These are phyloP conservation scores for Danio kyathit DNA, from an alignment of 2,797 vertebrate genomes.

Conservation along the genomic window DNA sequence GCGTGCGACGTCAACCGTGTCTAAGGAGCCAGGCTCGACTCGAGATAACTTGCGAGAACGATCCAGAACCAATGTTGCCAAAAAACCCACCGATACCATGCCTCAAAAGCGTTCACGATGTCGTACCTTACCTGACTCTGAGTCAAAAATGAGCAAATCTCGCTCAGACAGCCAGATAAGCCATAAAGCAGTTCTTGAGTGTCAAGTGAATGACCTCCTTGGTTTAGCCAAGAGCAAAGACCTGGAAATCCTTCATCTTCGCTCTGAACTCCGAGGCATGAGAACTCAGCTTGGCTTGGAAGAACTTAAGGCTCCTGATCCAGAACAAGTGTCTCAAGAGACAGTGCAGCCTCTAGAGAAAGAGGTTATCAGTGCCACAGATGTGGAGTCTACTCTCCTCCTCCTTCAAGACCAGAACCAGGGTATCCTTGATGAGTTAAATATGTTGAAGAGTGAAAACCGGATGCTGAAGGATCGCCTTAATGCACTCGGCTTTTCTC, in stretches of 20 bases:
- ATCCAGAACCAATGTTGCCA: slow-evolving; percentile 79
- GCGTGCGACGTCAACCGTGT: slow-evolving; percentile 77
- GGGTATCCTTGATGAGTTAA: slow-evolving; percentile 86
- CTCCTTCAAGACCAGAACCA: slow-evolving; percentile 87
- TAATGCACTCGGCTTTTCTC: slow-evolving; percentile 87
- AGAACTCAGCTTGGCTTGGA: slow-evolving; percentile 84
- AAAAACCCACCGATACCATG: slow-evolving; percentile 70
- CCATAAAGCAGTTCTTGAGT: slow-evolving; percentile 84
- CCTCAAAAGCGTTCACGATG: slow-evolving; percentile 82
- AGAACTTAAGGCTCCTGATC: slow-evolving; percentile 60
- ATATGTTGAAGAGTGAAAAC: slow-evolving; percentile 88
- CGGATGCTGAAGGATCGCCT: slow-evolving; percentile 89
- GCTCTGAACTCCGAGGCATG: slow-evolving; percentile 84
- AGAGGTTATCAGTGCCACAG: slow-evolving; percentile 77
- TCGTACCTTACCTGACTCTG: slow-evolving; percentile 74
- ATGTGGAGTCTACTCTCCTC: slow-evolving; percentile 83
- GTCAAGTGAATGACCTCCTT: slow-evolving; percentile 86
- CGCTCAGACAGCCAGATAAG: slow-evolving; percentile 87
- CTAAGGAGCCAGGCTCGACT: slow-evolving; percentile 81
- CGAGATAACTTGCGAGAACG: slow-evolving; percentile 82
- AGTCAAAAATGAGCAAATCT: slow-evolving; percentile 85
- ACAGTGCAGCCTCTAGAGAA: slow-evolving; percentile 68
- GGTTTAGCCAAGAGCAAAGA: slow-evolving; percentile 86
- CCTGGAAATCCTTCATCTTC: slow-evolving; percentile 85
- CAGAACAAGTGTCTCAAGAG: slow-evolving; percentile 67